Conservation (phyloP, 2,888 invertebrate species). For the Caenorhabditis zanzibari region DNA sequence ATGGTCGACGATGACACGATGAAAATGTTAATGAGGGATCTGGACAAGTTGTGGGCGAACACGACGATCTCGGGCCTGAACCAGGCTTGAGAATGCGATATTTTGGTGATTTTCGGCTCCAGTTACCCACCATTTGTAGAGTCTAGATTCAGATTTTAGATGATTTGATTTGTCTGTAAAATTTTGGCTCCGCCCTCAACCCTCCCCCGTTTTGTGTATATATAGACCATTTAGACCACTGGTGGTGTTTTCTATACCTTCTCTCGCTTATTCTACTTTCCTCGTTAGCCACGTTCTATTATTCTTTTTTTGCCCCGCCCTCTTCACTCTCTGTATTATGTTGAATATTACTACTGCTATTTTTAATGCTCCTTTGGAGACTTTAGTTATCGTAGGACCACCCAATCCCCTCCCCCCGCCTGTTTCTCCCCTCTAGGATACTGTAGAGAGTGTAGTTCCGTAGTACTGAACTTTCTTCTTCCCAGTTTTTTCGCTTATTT, state of each 20-base stretch:
- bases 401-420: background rate
- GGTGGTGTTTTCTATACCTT: conserved; percentile 27
- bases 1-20: conserved; percentile 45
- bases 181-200: background rate
- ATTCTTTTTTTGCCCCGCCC: conserved; percentile 1
- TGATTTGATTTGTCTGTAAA: conserved; percentile 25
- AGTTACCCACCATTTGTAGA: background rate
- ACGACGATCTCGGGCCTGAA: conserved; percentile 51
- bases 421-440: conserved; percentile 5
- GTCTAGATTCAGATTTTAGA: background rate
- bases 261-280: background rate
- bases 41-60: conserved; percentile 73
- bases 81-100: conserved; percentile 36
- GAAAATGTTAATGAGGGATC: conserved; percentile 68
- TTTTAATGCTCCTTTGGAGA: background rate
- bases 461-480: background rate
- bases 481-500: background rate
- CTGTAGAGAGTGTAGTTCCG: background rate
- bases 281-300: conserved; percentile 53
- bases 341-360: conserved; percentile 41
- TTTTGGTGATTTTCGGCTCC: background rate
- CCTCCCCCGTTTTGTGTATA: conserved; percentile 27
- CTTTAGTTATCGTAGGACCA: conserved; percentile 2
- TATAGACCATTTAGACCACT: conserved; percentile 43
- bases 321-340: conserved; percentile 37